phyloP scores from a whole-genome alignment of 2,888 invertebrate genomes.

The Microctonus hyperodae region DNA sequence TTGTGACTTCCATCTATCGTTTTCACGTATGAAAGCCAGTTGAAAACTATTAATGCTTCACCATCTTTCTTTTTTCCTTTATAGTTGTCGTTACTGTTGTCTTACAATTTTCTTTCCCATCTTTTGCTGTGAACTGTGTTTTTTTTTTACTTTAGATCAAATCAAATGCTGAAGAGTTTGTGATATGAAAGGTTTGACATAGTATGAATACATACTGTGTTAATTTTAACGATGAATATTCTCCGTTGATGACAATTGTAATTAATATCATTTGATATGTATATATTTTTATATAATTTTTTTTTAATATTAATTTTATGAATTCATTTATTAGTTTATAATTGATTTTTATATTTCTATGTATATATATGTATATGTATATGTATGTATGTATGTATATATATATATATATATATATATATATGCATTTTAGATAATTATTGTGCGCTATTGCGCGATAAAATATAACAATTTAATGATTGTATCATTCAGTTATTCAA shows the following conservation, averaged over 20 bases:
- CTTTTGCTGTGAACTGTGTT: background rate
- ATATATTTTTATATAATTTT: background rate
- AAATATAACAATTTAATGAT: background rate
- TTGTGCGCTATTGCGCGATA: constrained; percentile 6
- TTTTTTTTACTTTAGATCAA: too few species aligned
- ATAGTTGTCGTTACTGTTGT: background rate
- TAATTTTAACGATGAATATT: background rate
- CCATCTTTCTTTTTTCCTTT: background rate
- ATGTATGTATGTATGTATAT: background rate
- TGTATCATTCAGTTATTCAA: background rate
- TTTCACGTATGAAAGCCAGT: constrained; percentile 15
- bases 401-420: background rate
- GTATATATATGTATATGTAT: background rate
- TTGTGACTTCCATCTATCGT: constrained; percentile 36
- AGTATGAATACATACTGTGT: background rate
- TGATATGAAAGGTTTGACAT: background rate
- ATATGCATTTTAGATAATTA: background rate
- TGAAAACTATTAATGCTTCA: constrained; percentile 1
- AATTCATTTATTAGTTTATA: background rate
- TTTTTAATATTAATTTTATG: background rate
- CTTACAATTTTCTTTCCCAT: background rate
- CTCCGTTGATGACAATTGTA: too few species aligned
- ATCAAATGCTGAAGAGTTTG: background rate
- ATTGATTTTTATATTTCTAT: background rate
- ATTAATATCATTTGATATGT: too few species aligned